phyloP scores from a whole-genome alignment of 2,888 invertebrate species.

The Coronaproctus castanopsis region DNA sequence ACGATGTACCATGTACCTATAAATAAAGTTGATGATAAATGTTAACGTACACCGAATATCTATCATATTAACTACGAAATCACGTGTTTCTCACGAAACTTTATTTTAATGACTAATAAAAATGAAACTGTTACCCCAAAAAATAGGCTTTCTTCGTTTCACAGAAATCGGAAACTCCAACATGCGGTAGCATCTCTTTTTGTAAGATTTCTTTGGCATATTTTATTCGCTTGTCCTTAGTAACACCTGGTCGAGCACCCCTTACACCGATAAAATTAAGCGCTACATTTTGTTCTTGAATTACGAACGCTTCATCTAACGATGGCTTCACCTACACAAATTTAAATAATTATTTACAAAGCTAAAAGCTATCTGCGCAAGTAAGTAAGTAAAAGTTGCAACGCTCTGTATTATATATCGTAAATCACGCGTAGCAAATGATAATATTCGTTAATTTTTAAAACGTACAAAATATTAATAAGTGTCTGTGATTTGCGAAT shows the following conservation, averaged over 20 bases:
- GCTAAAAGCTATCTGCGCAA: no score
- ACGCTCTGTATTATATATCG: no score
- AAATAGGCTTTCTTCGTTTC: conserved; percentile 99
- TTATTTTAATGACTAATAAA: conserved; percentile 22
- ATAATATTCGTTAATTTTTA: no score
- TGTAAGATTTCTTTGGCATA: conserved; percentile 98
- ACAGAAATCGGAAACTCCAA: conserved; percentile 97
- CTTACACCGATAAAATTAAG: conserved; percentile 95
- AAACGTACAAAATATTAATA: no score
- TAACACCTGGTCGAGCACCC: conserved; percentile 93
- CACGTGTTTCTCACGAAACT: background rate
- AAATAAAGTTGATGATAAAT: no score
- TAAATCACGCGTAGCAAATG: no score
- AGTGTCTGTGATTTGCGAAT: no score
- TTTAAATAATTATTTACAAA: no score
- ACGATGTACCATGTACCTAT: conserved; percentile 88
- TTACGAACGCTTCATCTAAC: conserved; percentile 95
- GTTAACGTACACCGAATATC: no score
- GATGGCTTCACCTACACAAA: conserved; percentile 63
- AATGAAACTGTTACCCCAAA: conserved; percentile 35
- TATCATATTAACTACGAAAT: no score
- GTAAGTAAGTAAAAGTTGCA: no score
- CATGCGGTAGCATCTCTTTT: conserved; percentile 99
- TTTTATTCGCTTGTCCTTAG: conserved; percentile 96
- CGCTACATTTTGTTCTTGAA: conserved; percentile 97